Conservation (phyloP, 2,888 invertebrate species). For the Iphiclides podalirius region DNA sequence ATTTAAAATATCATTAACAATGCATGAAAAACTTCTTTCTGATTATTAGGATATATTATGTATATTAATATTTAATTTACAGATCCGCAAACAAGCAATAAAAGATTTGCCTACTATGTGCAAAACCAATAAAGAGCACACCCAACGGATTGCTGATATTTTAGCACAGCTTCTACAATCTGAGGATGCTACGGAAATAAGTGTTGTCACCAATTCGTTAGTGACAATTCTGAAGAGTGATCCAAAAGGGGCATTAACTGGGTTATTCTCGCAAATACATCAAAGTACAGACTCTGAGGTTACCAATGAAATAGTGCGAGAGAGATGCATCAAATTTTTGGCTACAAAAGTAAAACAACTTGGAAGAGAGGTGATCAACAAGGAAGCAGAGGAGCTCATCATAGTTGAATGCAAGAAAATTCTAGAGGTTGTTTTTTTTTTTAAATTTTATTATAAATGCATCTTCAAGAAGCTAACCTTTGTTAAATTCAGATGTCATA, state of each 20-base stretch:
- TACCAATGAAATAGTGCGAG: slow-evolving; percentile 87
- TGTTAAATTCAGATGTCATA: too few species aligned
- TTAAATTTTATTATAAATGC: background rate
- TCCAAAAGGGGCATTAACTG: slow-evolving; percentile 81
- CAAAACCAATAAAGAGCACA: slow-evolving; percentile 90
- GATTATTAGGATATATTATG: too few species aligned
- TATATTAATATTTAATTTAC: too few species aligned
- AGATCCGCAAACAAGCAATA: slow-evolving; percentile 97
- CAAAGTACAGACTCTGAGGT: slow-evolving; percentile 66
- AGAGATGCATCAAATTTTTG: slow-evolving; percentile 93
- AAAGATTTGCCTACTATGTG: slow-evolving; percentile 94
- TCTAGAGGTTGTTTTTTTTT: slow-evolving; percentile 79
- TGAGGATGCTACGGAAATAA: slow-evolving; percentile 91
- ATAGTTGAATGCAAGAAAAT: slow-evolving; percentile 93
- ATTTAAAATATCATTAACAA: too few species aligned
- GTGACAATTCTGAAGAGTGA: slow-evolving; percentile 88
- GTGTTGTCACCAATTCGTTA: slow-evolving; percentile 90
- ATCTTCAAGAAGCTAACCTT: too few species aligned
- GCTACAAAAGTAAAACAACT: slow-evolving; percentile 90
- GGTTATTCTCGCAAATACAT: slow-evolving; percentile 79
- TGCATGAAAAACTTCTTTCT: too few species aligned
- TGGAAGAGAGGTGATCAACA: slow-evolving; percentile 87
- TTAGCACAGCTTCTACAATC: slow-evolving; percentile 94
- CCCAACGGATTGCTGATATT: slow-evolving; percentile 93
- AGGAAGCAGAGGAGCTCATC: slow-evolving; percentile 92